Conservation (phyloP, 2,113 vertebrate species). For the Tupaia chinensis region DNA sequence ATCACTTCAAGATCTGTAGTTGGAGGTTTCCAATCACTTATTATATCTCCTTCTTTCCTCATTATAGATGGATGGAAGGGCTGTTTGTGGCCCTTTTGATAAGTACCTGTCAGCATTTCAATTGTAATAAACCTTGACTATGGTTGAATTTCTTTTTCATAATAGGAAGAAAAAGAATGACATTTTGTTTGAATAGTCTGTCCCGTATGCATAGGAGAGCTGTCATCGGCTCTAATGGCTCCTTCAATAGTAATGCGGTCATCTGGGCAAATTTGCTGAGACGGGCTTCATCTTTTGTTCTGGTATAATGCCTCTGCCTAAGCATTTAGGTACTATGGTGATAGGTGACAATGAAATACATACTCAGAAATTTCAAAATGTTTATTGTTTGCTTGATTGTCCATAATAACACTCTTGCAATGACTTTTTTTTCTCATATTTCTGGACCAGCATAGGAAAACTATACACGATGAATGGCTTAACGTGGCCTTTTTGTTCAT, state of each 20-base stretch:
- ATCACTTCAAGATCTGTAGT: accelerated
- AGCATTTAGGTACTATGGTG: background rate
- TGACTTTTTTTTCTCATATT: background rate
- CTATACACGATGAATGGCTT: background rate
- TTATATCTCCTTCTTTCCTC: background rate
- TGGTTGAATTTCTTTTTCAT: constrained; percentile 14
- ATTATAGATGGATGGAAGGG: accelerated
- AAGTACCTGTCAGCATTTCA: background rate
- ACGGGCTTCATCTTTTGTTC: background rate
- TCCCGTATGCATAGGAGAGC: background rate
- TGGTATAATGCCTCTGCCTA: background rate
- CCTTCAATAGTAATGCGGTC: background rate
- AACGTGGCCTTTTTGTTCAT: background rate
- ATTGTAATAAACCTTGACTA: background rate
- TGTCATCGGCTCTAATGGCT: background rate
- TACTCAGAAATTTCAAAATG: background rate
- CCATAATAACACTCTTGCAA: background rate
- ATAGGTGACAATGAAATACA: background rate
- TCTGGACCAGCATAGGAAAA: background rate
- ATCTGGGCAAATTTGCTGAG: background rate
- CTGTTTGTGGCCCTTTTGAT: background rate
- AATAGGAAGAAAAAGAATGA: constrained; percentile 19
- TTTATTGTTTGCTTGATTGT: constrained; percentile 22
- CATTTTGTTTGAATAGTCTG: constrained; percentile 37
- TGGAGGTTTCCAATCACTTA: background rate